Conservation (phyloP, 1,140 invertebrate genomes). For the Oppia nitens region DNA sequence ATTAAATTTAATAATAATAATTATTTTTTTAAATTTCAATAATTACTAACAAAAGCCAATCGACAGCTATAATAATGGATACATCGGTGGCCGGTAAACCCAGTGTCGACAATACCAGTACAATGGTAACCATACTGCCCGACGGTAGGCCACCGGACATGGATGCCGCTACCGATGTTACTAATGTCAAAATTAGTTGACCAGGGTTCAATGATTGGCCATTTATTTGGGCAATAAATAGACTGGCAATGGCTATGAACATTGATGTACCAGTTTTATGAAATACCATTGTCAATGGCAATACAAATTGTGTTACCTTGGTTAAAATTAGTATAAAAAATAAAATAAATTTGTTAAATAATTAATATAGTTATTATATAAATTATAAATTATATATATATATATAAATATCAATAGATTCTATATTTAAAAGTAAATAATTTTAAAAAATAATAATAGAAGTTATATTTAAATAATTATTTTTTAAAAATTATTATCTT, state of each 20-base stretch:
- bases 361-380: no score
- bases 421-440: no score
- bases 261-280: slow-evolving; percentile 90
- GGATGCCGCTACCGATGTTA: not conserved
- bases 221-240: slow-evolving; percentile 85
- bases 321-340: no score
- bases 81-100: not conserved
- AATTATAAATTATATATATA: no score
- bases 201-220: slow-evolving; percentile 42
- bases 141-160: not conserved
- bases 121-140: not conserved
- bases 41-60: not conserved
- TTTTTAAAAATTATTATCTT: no score
- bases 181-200: not conserved
- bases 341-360: no score
- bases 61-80: not conserved
- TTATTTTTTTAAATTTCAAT: no score
- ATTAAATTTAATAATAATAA: no score
- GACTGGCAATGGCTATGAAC: slow-evolving; percentile 66
- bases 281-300: slow-evolving; percentile 76
- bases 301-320: slow-evolving; percentile 65
- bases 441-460: no score
- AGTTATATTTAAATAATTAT: no score
- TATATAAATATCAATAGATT: no score
- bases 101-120: not conserved